These are phyloP conservation scores for Plusia festucae DNA, from an alignment of 2,888 invertebrate species.

Conservation along the genomic window DNA sequence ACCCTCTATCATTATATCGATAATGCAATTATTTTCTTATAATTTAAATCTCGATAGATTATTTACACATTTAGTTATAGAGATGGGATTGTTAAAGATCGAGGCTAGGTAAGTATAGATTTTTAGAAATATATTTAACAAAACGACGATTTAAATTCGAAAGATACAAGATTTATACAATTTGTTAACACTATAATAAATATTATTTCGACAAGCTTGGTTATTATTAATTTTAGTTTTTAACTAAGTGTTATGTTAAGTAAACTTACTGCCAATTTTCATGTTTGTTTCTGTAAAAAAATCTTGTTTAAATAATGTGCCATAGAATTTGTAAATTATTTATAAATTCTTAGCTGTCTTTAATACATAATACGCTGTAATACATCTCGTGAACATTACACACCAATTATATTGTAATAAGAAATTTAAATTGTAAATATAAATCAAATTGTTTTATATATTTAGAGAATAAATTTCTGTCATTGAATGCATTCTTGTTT, in stretches of 20 bases:
- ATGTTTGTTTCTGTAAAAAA: slow-evolving; percentile 38
- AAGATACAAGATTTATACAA: slow-evolving; percentile 26
- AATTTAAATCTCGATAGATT: slow-evolving; percentile 82
- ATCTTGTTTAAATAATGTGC: slow-evolving; percentile 69
- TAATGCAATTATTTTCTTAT: slow-evolving; percentile 79
- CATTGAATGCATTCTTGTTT: slow-evolving; percentile 62
- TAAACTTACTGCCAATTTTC: slow-evolving; percentile 53
- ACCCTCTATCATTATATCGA: slow-evolving; percentile 50
- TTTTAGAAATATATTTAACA: slow-evolving; percentile 25
- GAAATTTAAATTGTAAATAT: slow-evolving; percentile 68
- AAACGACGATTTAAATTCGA: slow-evolving; percentile 9
- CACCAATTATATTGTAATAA: slow-evolving; percentile 35
- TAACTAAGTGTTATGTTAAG: slow-evolving; percentile 40
- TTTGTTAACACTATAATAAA: slow-evolving; percentile 38
- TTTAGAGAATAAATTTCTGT: slow-evolving; percentile 84
- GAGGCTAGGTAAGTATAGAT: slow-evolving; percentile 38
- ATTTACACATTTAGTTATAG: slow-evolving; percentile 55
- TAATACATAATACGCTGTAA: slow-evolving; percentile 40
- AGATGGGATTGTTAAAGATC: slow-evolving; percentile 59
- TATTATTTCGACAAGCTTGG: slow-evolving; percentile 30
- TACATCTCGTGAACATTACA: slow-evolving; percentile 38
- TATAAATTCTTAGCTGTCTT: slow-evolving; percentile 48
- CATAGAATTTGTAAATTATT: slow-evolving; percentile 68
- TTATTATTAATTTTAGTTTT: slow-evolving; percentile 33
- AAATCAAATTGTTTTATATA: slow-evolving; percentile 83